Evolutionary conservation across 2,113 vertebrate species (phyloP).

Genomic region (Syngnathus floridae): DNA sequence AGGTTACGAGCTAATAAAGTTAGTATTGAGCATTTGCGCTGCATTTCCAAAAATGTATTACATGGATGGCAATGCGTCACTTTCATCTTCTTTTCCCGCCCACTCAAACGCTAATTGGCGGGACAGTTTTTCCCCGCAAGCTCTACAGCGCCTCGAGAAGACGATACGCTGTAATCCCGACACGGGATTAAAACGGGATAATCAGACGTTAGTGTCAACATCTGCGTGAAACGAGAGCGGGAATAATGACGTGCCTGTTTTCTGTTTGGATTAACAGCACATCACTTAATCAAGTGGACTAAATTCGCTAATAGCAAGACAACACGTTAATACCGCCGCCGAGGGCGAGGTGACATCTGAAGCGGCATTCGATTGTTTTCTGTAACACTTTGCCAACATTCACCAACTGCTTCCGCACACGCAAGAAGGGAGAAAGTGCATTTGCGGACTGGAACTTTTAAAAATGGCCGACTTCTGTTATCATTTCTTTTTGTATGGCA

Average conservation of each 20-base stretch:
- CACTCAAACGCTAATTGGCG: neutral
- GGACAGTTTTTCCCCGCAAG: neutral
- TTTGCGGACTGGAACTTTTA: constrained; percentile 44
- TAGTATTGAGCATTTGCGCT: neutral
- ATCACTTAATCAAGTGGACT: neutral
- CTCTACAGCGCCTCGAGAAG: neutral
- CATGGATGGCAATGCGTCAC: neutral
- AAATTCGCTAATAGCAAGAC: neutral
- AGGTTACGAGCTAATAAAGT: neutral
- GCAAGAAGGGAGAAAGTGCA: neutral
- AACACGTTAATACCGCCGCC: neutral
- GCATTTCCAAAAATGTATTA: neutral
- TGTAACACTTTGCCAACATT: neutral
- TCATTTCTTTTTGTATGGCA: too few species aligned
- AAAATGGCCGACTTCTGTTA: constrained; percentile 40
- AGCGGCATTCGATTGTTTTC: too few species aligned
- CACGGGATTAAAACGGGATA: neutral
- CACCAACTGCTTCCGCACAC: neutral
- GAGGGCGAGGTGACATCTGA: neutral
- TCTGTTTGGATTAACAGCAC: neutral
- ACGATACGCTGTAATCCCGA: neutral
- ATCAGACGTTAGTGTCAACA: constrained; percentile 1
- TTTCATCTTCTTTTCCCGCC: neutral
- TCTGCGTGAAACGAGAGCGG: neutral
- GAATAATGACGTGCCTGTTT: neutral